A percentile compares a stretch with the other conserved stretches of the same genome.
These are phyloP conservation scores for Trachemys scripta DNA, from an alignment of 2,113 vertebrate genomes.

Conservation along the genomic window DNA sequence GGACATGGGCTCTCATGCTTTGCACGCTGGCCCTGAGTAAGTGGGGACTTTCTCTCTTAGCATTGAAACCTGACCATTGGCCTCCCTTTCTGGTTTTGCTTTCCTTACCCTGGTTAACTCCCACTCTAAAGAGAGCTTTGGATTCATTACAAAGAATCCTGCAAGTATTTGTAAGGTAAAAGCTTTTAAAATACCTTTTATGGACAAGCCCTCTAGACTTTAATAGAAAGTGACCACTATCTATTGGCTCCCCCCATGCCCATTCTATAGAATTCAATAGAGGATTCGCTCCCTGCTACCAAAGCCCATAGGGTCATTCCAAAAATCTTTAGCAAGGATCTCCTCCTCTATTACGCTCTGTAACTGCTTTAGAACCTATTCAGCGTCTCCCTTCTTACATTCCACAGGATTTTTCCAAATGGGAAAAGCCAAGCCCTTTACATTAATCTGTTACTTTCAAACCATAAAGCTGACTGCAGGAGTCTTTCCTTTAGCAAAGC, in stretches of 20 bases:
- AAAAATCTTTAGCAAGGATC: constrained; percentile 60
- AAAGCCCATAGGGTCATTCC: constrained; percentile 55
- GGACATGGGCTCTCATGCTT: neutral
- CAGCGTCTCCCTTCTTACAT: constrained; percentile 46
- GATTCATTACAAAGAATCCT: neutral
- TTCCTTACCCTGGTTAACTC: constrained; percentile 26
- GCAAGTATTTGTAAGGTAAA: constrained; percentile 43
- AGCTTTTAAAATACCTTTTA: constrained; percentile 42
- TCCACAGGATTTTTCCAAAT: constrained; percentile 46
- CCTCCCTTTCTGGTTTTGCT: constrained; percentile 12
- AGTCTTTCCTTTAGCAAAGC: no score
- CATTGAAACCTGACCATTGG: neutral
- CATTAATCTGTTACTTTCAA: constrained; percentile 48
- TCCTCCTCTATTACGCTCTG: constrained; percentile 67
- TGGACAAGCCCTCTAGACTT: constrained; percentile 28
- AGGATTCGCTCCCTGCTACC: constrained; percentile 42
- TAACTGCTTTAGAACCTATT: constrained; percentile 71
- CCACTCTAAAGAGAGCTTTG: constrained; percentile 36
- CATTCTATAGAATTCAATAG: constrained; percentile 57
- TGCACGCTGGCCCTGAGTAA: neutral
- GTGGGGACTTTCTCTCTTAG: neutral
- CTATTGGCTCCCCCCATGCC: constrained; percentile 45
- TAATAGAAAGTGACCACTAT: constrained; percentile 34
- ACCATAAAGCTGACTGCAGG: neutral
- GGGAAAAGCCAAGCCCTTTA: constrained; percentile 46